Percentiles rank a stretch among this genome's conserved stretches.
Evolutionary conservation across 2,113 vertebrate species (phyloP).

Genomic region (Scophthalmus maximus): DNA sequence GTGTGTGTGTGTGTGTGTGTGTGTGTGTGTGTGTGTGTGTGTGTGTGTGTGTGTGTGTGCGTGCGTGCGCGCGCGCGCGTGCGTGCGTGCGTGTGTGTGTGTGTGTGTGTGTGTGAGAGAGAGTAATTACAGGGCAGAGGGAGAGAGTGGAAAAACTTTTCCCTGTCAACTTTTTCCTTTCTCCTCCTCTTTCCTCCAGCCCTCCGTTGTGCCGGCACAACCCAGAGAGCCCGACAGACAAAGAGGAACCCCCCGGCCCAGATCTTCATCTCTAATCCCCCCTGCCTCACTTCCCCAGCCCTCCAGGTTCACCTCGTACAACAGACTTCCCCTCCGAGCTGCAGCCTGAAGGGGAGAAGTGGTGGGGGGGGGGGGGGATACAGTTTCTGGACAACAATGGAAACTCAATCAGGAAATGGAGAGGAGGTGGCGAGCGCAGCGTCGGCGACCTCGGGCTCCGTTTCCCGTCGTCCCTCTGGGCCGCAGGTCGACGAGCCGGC

Average conservation of each 20-base stretch:
- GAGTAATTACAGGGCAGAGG: constrained; percentile 69
- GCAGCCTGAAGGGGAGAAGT: constrained; percentile 33
- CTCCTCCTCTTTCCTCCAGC: constrained; percentile 60
- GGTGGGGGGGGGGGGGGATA: constrained; percentile 41
- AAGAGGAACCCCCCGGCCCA: constrained; percentile 26
- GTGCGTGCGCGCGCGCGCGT: no score
- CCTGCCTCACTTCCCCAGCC: constrained; percentile 8
- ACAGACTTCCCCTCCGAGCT: constrained; percentile 62
- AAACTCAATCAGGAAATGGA: constrained; percentile 86
- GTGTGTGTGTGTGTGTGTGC: constrained; percentile 39
- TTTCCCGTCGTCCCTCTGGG: constrained; percentile 48
- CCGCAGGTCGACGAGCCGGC: constrained; percentile 52
- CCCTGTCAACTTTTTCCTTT: constrained; percentile 52
- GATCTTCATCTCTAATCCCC: constrained; percentile 35
- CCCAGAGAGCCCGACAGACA: constrained; percentile 38
- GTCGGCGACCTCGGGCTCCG: constrained; percentile 59
- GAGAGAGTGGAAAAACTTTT: constrained; percentile 48
- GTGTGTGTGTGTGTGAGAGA: constrained; percentile 30
- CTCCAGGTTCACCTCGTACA: constrained; percentile 40
- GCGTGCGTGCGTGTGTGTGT: constrained; percentile 35
- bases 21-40: constrained; percentile 38
- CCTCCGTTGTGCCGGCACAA: constrained; percentile 1
- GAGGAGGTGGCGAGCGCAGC: constrained; percentile 66
- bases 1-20: constrained; percentile 36
- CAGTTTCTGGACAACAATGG: constrained; percentile 83